Evolutionary conservation across 30 jellyfish, hydroid and myxozoan genomes (phyloP).

Genomic region (Mastigias papua): DNA sequence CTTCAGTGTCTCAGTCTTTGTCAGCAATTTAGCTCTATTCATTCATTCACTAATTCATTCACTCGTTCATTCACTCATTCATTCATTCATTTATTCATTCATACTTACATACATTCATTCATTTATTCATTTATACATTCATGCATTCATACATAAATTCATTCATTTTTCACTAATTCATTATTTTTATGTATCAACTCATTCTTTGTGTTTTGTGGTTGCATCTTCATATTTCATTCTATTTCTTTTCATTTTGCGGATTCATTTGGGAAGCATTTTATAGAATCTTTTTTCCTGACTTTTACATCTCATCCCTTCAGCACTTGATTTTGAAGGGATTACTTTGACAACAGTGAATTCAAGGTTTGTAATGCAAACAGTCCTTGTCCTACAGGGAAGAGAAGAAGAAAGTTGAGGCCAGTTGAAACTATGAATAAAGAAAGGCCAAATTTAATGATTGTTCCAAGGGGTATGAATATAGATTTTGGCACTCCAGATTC

Average conservation of each 20-base stretch:
- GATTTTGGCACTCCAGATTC: not conserved
- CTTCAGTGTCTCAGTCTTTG: too few species aligned
- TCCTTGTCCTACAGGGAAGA: constrained; percentile 7
- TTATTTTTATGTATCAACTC: not conserved
- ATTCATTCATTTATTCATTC: not conserved
- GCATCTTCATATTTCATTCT: not conserved
- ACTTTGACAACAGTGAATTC: not conserved
- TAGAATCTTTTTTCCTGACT: too few species aligned
- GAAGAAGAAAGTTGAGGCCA: constrained; percentile 14
- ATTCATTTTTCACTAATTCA: not conserved
- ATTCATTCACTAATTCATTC: not conserved
- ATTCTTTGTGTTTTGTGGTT: not conserved
- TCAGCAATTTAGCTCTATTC: too few species aligned
- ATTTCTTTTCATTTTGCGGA: too few species aligned
- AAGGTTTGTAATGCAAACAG: not conserved
- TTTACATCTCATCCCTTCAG: too few species aligned
- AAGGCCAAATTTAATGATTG: constrained; percentile 58
- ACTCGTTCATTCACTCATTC: not conserved
- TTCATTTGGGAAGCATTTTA: too few species aligned
- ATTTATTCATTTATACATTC: not conserved
- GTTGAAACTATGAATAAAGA: constrained; percentile 18
- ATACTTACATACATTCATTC: not conserved
- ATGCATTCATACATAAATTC: not conserved
- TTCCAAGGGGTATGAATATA: constrained; percentile 43
- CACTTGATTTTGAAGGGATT: not conserved